Percentiles rank a stretch among this genome's conserved stretches.
These are phyloP conservation scores for Ceyx melanurus DNA, from an alignment of 2,113 vertebrate genomes.

Conservation along the genomic window DNA sequence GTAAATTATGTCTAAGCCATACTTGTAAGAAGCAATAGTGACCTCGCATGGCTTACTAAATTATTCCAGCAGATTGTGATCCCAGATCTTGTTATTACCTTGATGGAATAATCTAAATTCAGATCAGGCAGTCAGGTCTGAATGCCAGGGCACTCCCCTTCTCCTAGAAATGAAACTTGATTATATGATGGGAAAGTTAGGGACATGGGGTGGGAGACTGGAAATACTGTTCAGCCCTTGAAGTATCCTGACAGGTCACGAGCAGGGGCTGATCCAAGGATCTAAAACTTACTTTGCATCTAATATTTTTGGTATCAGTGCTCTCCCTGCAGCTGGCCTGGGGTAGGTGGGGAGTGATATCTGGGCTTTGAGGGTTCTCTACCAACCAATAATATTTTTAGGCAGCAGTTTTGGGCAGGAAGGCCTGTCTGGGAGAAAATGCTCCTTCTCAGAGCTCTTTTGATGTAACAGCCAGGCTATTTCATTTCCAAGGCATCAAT, in stretches of 20 bases:
- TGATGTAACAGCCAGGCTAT: neutral
- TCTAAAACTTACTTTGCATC: neutral
- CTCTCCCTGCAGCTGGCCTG: neutral
- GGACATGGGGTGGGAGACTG: neutral
- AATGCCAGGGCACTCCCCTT: neutral
- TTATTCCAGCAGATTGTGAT: conserved; percentile 50
- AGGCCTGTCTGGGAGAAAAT: neutral
- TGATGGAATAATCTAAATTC: conserved; percentile 47
- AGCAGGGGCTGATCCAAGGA: neutral
- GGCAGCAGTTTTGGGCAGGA: neutral
- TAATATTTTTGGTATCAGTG: neutral
- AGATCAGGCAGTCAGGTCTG: neutral
- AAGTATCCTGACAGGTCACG: neutral
- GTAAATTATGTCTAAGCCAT: conserved; percentile 29
- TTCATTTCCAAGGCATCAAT: neutral
- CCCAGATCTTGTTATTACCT: conserved; percentile 25
- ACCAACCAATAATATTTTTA: neutral
- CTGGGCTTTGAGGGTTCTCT: neutral
- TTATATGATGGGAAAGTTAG: neutral
- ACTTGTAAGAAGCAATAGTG: conserved; percentile 53
- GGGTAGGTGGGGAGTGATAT: neutral
- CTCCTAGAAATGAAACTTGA: neutral
- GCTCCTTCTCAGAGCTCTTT: neutral
- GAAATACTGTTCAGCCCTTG: neutral
- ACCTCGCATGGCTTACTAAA: conserved; percentile 46